phyloP scores from a whole-genome alignment of 2,797 vertebrate species.

The Notolabrus celidotus region DNA sequence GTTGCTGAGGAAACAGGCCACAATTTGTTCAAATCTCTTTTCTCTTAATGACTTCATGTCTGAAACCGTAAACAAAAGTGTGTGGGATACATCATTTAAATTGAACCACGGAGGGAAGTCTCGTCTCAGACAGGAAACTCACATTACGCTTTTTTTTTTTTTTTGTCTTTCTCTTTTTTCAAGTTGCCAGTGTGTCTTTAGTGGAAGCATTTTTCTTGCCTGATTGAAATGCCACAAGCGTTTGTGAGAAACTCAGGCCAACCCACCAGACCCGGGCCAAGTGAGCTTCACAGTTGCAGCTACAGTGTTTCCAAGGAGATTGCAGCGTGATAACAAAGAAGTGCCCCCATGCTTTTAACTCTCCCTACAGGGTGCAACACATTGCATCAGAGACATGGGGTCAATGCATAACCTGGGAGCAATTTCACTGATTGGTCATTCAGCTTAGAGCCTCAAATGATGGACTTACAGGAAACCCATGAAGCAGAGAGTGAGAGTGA shows the following conservation, averaged over 20 bases:
- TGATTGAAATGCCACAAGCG: constrained; percentile 78
- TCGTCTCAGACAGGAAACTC: constrained; percentile 31
- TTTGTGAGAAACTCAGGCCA: constrained; percentile 73
- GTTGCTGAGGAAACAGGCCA: constrained; percentile 36
- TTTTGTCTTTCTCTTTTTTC: constrained; percentile 7
- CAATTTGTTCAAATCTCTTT: constrained; percentile 46
- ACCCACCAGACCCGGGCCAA: constrained; percentile 48
- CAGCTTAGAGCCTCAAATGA: constrained; percentile 25
- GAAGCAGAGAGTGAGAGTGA: constrained; percentile 20
- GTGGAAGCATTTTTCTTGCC: constrained; percentile 52
- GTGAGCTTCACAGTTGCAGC: constrained; percentile 64
- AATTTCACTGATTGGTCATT: constrained; percentile 63
- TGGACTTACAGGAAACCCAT: constrained; percentile 17
- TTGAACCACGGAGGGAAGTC: not conserved
- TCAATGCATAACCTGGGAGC: constrained; percentile 45
- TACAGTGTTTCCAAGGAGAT: constrained; percentile 75
- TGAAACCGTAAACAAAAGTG: constrained; percentile 24
- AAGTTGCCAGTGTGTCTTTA: constrained; percentile 32
- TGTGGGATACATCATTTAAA: constrained; percentile 29
- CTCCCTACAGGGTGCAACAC: constrained; percentile 57
- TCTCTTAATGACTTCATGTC: constrained; percentile 45
- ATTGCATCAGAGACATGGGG: constrained; percentile 55
- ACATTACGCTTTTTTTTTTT: not conserved
- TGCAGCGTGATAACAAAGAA: constrained; percentile 49
- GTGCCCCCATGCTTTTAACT: constrained; percentile 38